Evolutionary conservation across 2,113 vertebrate species (phyloP).

Genomic region (Cryptoleucopteryx plumbea): DNA sequence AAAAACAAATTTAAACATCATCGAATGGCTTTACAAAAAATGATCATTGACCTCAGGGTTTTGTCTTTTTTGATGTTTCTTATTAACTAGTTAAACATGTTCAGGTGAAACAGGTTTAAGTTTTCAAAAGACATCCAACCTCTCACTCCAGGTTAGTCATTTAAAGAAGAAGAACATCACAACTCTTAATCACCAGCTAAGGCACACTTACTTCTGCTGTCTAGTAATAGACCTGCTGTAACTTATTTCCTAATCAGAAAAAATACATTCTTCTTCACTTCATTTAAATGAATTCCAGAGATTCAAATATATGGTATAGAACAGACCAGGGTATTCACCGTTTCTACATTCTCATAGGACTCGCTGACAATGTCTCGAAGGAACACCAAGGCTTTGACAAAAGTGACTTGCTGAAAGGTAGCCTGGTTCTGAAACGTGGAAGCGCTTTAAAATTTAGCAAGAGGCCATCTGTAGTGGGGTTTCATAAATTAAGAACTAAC

Average conservation of each 20-base stretch:
- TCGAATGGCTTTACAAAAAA: constrained; percentile 88
- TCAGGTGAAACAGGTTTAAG: constrained; percentile 89
- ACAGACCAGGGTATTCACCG: constrained; percentile 33
- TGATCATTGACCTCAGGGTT: constrained; percentile 83
- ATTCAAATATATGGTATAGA: constrained; percentile 51
- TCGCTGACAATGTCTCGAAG: constrained; percentile 34
- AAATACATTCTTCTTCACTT: constrained; percentile 59
- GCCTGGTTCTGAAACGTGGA: neutral
- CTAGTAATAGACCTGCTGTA: constrained; percentile 69
- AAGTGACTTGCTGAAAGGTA: constrained; percentile 65
- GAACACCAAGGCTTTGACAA: constrained; percentile 82
- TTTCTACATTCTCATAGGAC: constrained; percentile 29
- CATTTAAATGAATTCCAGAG: constrained; percentile 65
- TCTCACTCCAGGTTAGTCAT: constrained; percentile 83
- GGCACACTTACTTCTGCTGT: constrained; percentile 77
- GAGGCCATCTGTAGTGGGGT: neutral
- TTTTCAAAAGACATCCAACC: constrained; percentile 85
- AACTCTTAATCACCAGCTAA: constrained; percentile 73
- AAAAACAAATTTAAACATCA: constrained; percentile 91
- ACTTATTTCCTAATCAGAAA: constrained; percentile 72
- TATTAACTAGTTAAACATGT: constrained; percentile 97
- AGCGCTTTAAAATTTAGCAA: neutral
- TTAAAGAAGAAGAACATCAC: constrained; percentile 78
- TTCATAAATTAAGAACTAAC: neutral
- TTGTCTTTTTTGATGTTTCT: constrained; percentile 87